A percentile compares a stretch with the other conserved stretches of the same genome.
phyloP scores from a whole-genome alignment of 2,797 vertebrate species.

The Molossus alvarezi region DNA sequence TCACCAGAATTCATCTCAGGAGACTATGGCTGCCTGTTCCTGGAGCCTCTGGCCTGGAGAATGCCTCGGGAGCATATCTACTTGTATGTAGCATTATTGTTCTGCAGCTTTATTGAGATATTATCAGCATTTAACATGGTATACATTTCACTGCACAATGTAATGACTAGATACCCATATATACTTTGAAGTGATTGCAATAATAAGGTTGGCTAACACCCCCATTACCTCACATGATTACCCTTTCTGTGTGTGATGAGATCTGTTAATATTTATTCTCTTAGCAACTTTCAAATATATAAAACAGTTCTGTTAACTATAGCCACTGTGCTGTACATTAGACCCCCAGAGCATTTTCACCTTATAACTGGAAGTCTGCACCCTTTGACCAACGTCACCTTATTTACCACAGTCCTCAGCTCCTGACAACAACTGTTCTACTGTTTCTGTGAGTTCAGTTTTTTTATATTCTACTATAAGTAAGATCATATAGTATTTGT shows the following conservation, averaged over 20 bases:
- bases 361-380: background rate
- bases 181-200: background rate
- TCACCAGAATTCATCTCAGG: background rate
- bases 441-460: background rate
- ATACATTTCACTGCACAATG: background rate
- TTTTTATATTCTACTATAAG: background rate
- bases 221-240: background rate
- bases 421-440: background rate
- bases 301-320: background rate
- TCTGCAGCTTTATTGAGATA: background rate
- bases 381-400: background rate
- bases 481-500: background rate
- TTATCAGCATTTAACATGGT: background rate
- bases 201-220: background rate
- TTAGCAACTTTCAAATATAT: background rate
- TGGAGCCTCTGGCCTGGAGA: background rate
- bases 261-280: slow-evolving; percentile 23
- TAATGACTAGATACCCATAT: background rate
- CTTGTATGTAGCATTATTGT: background rate
- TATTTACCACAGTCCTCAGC: background rate
- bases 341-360: background rate
- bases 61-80: background rate
- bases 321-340: background rate
- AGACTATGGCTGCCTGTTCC: background rate
- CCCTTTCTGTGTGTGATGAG: background rate